Evolutionary conservation across 2,797 vertebrate genomes (phyloP).

Genomic region (Myiothlypis chrysogaster): DNA sequence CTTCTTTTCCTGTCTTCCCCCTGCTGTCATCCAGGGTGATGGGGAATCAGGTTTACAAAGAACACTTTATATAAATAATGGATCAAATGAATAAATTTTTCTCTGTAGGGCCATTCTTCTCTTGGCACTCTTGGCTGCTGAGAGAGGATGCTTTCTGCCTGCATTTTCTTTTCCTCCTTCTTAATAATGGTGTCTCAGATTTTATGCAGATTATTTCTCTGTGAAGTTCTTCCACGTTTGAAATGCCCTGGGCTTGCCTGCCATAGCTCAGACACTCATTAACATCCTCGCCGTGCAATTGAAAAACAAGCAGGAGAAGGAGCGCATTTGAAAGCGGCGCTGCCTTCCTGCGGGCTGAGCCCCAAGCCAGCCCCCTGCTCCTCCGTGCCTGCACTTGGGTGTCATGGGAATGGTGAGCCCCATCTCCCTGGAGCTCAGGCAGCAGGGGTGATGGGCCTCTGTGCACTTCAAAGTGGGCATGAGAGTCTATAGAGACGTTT

Average conservation of each 20-base stretch:
- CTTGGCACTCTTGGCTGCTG: slow-evolving; percentile 17
- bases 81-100: slow-evolving; percentile 68
- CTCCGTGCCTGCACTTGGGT: neutral
- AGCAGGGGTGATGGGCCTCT: neutral
- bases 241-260: slow-evolving; percentile 67
- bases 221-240: slow-evolving; percentile 64
- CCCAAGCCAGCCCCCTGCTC: neutral
- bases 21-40: slow-evolving; percentile 50
- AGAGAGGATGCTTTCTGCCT: slow-evolving; percentile 52
- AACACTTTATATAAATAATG: slow-evolving; percentile 69
- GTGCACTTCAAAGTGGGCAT: neutral
- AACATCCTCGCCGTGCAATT: slow-evolving; percentile 17
- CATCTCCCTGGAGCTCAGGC: neutral
- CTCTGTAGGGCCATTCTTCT: slow-evolving; percentile 59
- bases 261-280: slow-evolving; percentile 63
- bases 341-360: neutral
- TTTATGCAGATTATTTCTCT: slow-evolving; percentile 69
- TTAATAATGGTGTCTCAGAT: slow-evolving; percentile 60
- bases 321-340: neutral
- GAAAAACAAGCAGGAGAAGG: slow-evolving; percentile 48
- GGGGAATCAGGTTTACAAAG: slow-evolving; percentile 63
- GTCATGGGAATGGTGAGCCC: neutral
- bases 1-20: slow-evolving; percentile 36
- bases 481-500: neutral
- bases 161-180: slow-evolving; percentile 46